These are phyloP conservation scores for Ctenicera cuprea DNA, from an alignment of 2,888 invertebrate species.

Conservation along the genomic window DNA sequence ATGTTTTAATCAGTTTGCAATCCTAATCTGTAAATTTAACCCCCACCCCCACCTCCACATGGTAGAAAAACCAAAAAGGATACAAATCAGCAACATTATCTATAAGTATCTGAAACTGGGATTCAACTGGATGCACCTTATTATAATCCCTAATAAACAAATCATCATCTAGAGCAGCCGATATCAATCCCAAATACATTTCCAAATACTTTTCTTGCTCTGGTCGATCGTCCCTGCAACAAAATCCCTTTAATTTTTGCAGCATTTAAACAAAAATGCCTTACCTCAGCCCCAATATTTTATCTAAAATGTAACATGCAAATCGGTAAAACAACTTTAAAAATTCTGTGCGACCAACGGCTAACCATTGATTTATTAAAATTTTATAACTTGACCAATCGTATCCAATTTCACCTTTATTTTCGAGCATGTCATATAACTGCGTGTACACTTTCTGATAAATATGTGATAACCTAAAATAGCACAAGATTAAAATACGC, in stretches of 20 bases:
- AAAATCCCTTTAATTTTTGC: not conserved
- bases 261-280: not conserved
- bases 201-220: slow-evolving; percentile 67
- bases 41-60: too few species aligned
- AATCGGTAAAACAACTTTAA: slow-evolving; percentile 65
- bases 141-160: slow-evolving; percentile 71
- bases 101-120: slow-evolving; percentile 66
- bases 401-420: slow-evolving; percentile 59
- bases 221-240: slow-evolving; percentile 62
- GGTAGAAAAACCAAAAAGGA: too few species aligned
- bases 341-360: slow-evolving; percentile 65
- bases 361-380: slow-evolving; percentile 64
- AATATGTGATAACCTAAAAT: slow-evolving; percentile 82
- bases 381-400: slow-evolving; percentile 59
- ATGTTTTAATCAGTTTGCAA: too few species aligned
- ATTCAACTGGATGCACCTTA: slow-evolving; percentile 64
- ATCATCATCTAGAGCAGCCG: slow-evolving; percentile 67
- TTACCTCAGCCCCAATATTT: slow-evolving; percentile 24
- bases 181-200: slow-evolving; percentile 66
- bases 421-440: slow-evolving; percentile 76
- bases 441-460: slow-evolving; percentile 85
- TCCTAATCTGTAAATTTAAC: too few species aligned
- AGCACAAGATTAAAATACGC: not conserved
- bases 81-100: slow-evolving; percentile 65
- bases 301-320: slow-evolving; percentile 24